Conservation (phyloP, 1,140 invertebrate species). For the Cylas formicarius region DNA sequence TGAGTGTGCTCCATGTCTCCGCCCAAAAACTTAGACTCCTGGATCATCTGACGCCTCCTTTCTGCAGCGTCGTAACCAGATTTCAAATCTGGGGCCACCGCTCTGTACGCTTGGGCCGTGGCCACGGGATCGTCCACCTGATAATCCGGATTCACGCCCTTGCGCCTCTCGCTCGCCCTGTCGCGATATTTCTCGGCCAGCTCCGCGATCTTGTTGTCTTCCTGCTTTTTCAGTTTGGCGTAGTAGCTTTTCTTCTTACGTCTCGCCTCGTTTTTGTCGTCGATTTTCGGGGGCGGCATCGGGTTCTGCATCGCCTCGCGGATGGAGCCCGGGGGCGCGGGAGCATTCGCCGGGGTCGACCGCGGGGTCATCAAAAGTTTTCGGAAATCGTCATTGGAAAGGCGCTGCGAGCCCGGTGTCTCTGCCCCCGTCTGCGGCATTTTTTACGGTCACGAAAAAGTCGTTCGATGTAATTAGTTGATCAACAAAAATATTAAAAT, state of each 20-base stretch:
- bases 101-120: conserved; percentile 84
- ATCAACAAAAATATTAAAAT: no score
- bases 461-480: no score
- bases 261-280: conserved; percentile 57
- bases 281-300: conserved; percentile 33
- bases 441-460: no score
- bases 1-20: conserved; percentile 99
- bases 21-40: conserved; percentile 99
- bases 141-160: conserved; percentile 76
- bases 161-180: conserved; percentile 86
- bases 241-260: conserved; percentile 88
- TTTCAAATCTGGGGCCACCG: conserved; percentile 92
- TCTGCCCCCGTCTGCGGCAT: conserved; percentile 42
- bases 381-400: conserved; percentile 96
- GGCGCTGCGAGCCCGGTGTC: conserved; percentile 54
- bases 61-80: conserved; percentile 92
- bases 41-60: conserved; percentile 88
- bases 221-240: conserved; percentile 89
- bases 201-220: conserved; percentile 92
- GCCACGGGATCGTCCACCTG: conserved; percentile 77
- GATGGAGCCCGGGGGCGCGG: conserved; percentile 45
- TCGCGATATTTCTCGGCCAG: conserved; percentile 93
- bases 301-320: conserved; percentile 54
- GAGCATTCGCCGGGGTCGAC: conserved; percentile 53
- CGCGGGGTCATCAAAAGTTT: conserved; percentile 93